Conservation (phyloP, 1,140 invertebrate genomes). For the Cyclina sinensis region DNA sequence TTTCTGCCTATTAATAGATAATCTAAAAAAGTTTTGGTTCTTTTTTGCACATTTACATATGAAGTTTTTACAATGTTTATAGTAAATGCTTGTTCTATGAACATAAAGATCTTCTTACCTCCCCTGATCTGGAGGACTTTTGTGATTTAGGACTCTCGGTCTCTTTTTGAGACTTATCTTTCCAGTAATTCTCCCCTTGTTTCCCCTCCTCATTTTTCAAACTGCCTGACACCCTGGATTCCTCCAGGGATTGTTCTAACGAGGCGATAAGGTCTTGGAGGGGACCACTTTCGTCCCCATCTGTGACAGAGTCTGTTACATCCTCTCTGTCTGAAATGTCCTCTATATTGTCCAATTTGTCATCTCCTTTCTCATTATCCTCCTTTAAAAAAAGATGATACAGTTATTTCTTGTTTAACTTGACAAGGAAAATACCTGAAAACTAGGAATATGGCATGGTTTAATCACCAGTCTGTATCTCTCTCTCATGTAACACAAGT, state of each 20-base stretch:
- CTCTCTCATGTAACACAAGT: no score
- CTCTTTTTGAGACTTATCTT: slow-evolving; percentile 41
- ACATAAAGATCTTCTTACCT: no score
- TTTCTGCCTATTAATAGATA: no score
- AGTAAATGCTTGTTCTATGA: no score
- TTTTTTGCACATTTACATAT: no score
- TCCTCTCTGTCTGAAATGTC: background rate
- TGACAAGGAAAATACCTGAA: no score
- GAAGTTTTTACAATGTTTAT: no score
- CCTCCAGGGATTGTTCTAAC: slow-evolving; percentile 13
- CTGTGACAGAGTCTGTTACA: slow-evolving; percentile 26
- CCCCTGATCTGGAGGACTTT: background rate
- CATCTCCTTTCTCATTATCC: background rate
- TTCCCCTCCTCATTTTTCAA: background rate
- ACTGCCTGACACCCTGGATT: background rate
- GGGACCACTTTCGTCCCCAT: slow-evolving; percentile 18
- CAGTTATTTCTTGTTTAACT: no score
- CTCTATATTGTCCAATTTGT: background rate
- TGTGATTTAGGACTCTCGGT: slow-evolving; percentile 24
- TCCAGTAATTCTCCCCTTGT: slow-evolving; percentile 25
- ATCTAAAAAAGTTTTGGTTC: no score
- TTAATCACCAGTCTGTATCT: no score
- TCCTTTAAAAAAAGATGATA: background rate
- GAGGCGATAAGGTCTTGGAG: slow-evolving; percentile 50
- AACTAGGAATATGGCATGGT: no score